Evolutionary conservation across 2,888 invertebrate species (phyloP), one percentile per base, ranked within the genome.

Genomic region (Artemia sinica): DNA sequence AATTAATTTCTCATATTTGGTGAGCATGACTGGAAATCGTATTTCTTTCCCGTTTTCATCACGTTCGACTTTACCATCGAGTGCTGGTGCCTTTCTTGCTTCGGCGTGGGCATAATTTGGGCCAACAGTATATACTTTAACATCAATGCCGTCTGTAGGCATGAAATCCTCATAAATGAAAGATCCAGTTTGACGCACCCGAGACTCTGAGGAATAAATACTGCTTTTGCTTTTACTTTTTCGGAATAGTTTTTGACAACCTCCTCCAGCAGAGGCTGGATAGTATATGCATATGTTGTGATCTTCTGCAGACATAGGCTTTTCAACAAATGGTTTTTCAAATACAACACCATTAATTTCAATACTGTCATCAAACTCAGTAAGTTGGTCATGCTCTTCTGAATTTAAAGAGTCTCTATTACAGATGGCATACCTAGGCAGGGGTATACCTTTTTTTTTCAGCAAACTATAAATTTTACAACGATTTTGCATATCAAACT

Each of bases 151-250:
- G 83, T 98, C 98, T 52, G 98, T 98, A 8, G 97, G 97, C 95
- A 99, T 98, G 79, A 99, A 99, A 80, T 99, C 97, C 83, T 99
- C 98, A 78, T 99, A 99, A 77, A 99, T 96, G 79, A 91, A 99
- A 12, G 95, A 96, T 66, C 98, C 98, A 67, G 91, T 91, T 80
- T 94, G 95, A 69, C 98, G 83, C 9, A 99, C 93, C 75, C 93
- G 84, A 66, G 93, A 94, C 79, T 94, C 93, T 9, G 94, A 92
- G 0, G 95, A 96, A 79, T 99, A 99, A 70, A 97, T 95, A 79
- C 96, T 97, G 80, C 96, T 96, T 70, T 97, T 85, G 77, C 95
- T 95, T 73, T 96, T 96, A 78, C 98, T 95, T 85, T 99, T 99
- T 78, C 98, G 84, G 80, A 99, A 99, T 58, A 99, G 82, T 73